Evolutionary conservation across 1,140 invertebrate genomes (phyloP), one percentile per base, ranked within the genome.

Genomic region (Heterodera carotae): DNA sequence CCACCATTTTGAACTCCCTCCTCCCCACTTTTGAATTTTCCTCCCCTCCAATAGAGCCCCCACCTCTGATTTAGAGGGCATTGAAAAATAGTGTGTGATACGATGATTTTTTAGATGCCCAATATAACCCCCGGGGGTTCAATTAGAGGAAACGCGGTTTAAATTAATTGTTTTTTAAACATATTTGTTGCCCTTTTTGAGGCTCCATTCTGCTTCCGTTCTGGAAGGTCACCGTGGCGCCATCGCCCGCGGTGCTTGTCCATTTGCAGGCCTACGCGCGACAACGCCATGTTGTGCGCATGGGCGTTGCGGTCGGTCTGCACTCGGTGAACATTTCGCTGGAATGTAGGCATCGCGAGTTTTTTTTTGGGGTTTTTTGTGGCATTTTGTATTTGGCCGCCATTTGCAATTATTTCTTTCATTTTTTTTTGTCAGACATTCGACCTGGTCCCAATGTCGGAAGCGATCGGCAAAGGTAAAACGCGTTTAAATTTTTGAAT

Each of bases 301-400:
- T 99, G 76, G 94, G 94, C 12, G 93, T 96, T 34, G 92, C 94
- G 86, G 93, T 98, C 82, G 96, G 96, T 36, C 90, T 98, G 22
- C 93, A 93, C 85, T 94, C 96, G 88, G 93, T 97, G 88, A 98
- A 98, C 89, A 93, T 98, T 79, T 97, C 96, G 60, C 91, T 98
- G 75, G 92, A 91, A 90, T 93, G 95, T 96, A 91, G 90, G 89
- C 80, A 12, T 2, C 75, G 12, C n/a, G n/a, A n/a, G n/a, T n/a
- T 82, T 34, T 27, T 56, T 31, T 56, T 75, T 67, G 27, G 60
- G 64, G 33, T 36, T 68, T 60, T 67, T 31, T n/a, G n/a, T n/a
- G 18, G 0, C 31, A 25, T 69, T 68, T 43, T 31, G 8, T 36
- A n/a, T n/a, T n/a, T n/a, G n/a, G n/a, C n/a, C n/a, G n/a, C n/a